Evolutionary conservation across 1,140 invertebrate species (phyloP), one percentile per base, ranked within the genome.

Genomic region (Varroa destructor): DNA sequence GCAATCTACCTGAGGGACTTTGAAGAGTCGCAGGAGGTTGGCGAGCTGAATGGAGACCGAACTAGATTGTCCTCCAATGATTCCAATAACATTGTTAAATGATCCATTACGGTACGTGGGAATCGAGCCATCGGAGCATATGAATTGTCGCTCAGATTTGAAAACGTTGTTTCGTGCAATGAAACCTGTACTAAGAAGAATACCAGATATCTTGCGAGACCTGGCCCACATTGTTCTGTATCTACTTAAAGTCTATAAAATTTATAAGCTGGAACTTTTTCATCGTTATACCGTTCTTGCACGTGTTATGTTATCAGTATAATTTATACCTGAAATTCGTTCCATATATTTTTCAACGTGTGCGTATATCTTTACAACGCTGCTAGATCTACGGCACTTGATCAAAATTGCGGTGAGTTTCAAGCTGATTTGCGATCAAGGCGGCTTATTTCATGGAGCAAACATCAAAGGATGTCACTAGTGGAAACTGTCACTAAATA

Each of bases 11-110:
- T 78, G 84, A 3, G 84, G 84, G 2, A 85, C 79, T 70, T 81
- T 75, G 75, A 85, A 85, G 6, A 85, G 76, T 37, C 82, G 76
- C 37, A 85, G 75, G 73, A 85, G 78, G 72, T 82, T 83, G 8
- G 84, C 84, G 8, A 85, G 72, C 79, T 84, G 83, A 51, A 85
- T 80, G 6, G 84, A 84, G 2, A 85, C 83, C 1, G 83, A 81
- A 43, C 82, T 84, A 3, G 81, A 81, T 71, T 84, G 84, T 0
- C 80, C 83, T 0, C 83, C 84, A 36, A 85, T 80, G 1, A 85
- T 79, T 0, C 83, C 83, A 12, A 84, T 79, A 10, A 85, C 80
- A 71, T 80, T 76, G 70, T 84, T 82, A 70, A 82, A 83, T 36
- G 78, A 76, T 1, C 78, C 79, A 25, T 79, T 79, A 2, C 79